Percentiles rank a stretch among this genome's conserved stretches.
Evolutionary conservation across 2,888 invertebrate genomes (phyloP).

Genomic region (Candidula unifasciata): DNA sequence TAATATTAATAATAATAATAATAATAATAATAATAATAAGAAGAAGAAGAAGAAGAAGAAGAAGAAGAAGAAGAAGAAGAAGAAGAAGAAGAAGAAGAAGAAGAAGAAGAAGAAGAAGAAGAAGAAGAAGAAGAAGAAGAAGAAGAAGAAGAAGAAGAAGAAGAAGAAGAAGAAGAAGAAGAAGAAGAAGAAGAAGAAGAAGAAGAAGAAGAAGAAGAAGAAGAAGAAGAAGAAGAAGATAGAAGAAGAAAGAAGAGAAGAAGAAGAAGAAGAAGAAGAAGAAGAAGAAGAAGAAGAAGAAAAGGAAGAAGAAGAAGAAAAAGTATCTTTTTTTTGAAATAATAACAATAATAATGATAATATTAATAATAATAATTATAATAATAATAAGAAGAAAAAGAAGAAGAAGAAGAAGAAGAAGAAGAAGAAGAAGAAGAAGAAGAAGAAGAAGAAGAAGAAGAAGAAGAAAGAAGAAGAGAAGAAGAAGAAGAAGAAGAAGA

Average conservation of each 20-base stretch:
- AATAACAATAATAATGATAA: not conserved
- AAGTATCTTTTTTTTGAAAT: too few species aligned
- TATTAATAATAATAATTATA: not conserved
- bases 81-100: not conserved
- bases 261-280: too few species aligned
- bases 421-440: not conserved
- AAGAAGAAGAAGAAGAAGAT: not conserved
- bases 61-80: not conserved
- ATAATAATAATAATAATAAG: not conserved
- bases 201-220: not conserved
- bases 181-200: not conserved
- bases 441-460: too few species aligned
- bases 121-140: not conserved
- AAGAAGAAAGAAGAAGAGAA: too few species aligned
- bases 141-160: not conserved
- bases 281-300: not conserved
- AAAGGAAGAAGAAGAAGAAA: not conserved
- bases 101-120: not conserved
- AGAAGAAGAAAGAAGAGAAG: constrained; percentile 19
- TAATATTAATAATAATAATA: not conserved
- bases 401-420: not conserved
- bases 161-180: not conserved
- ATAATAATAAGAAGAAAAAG: not conserved
- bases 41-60: too few species aligned
- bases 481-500: too few species aligned